These are phyloP conservation scores for Morinoia aosen DNA, from an alignment of 2,888 invertebrate species.

Conservation along the genomic window DNA sequence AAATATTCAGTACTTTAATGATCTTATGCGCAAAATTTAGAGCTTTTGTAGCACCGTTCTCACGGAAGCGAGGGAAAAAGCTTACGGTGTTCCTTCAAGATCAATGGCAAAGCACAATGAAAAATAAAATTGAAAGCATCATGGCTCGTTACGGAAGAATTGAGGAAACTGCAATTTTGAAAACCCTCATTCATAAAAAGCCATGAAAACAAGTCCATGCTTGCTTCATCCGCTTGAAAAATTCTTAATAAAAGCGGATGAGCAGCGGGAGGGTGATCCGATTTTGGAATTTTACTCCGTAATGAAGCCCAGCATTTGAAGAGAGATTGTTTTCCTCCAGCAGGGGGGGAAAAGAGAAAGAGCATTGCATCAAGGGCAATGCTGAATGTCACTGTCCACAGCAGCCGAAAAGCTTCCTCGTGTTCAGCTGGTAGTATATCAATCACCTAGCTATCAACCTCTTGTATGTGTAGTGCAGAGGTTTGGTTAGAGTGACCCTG, in stretches of 20 bases:
- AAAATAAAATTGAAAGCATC: neutral
- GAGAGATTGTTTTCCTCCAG: no score
- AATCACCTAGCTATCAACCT: no score
- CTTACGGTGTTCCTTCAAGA: neutral
- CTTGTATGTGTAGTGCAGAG: no score
- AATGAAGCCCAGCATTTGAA: no score
- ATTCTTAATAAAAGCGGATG: no score
- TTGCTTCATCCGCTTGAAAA: neutral
- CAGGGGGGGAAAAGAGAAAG: no score
- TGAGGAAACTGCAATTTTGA: neutral
- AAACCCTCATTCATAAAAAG: neutral
- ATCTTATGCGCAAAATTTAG: neutral
- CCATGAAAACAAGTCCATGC: neutral
- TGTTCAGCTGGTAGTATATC: no score
- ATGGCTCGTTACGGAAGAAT: neutral
- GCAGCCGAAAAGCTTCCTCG: no score
- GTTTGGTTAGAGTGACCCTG: no score
- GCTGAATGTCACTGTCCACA: no score
- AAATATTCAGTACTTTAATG: neutral
- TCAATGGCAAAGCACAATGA: neutral
- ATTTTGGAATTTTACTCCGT: no score
- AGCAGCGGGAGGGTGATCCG: neutral
- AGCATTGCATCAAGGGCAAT: no score
- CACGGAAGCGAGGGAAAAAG: neutral
- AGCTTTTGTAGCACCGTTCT: neutral